Evolutionary conservation across 2,797 vertebrate genomes (phyloP), one percentile per base, ranked within the genome.

Genomic region (Enteromius treurensis): DNA sequence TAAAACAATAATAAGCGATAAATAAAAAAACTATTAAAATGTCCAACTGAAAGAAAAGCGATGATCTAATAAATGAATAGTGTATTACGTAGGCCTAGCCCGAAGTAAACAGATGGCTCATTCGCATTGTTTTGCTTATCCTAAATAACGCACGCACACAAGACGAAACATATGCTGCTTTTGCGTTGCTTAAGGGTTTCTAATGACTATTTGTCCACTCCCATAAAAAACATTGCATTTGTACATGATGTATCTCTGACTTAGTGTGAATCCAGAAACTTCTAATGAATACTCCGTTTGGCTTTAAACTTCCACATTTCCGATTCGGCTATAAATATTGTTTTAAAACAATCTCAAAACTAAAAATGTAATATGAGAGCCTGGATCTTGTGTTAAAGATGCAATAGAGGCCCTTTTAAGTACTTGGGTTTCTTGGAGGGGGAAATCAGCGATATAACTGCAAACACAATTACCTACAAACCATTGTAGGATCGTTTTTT

Each of bases 81-180:
- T 47, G 21, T 15, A 45, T 70, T 47, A 60, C 78, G 32, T 49
- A 78, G 81, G 75, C 51, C 81, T 69, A 69, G 51, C 40, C 62
- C 79, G n/a, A 64, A 71, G 51, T 83, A 78, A 83, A 83, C 82
- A 83, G 82, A 83, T 78, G 82, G 82, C 40, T 78, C 14, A 26
- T 51, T 69, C 8, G 67, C 53, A 83, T 83, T 83, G 82, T 83
- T 83, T 71, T 70, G 67, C 70, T 70, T 70, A 29, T 70, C 65
- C n/a, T 32, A n/a, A 42, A 77, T 70, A 79, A 83, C 75, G 29
- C 67, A 78, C 21, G 37, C 82, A 62, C 47, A 70, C 21, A 58
- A 83, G 68, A 83, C 53, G 14, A 70, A 69, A 64, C 82, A 83
- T 71, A 79, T 79, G 82, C 67, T 51, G 55, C 75, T 78, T 83